These are phyloP conservation scores for Dascyllus trimaculatus DNA, from an alignment of 2,113 vertebrate genomes.

Conservation along the genomic window DNA sequence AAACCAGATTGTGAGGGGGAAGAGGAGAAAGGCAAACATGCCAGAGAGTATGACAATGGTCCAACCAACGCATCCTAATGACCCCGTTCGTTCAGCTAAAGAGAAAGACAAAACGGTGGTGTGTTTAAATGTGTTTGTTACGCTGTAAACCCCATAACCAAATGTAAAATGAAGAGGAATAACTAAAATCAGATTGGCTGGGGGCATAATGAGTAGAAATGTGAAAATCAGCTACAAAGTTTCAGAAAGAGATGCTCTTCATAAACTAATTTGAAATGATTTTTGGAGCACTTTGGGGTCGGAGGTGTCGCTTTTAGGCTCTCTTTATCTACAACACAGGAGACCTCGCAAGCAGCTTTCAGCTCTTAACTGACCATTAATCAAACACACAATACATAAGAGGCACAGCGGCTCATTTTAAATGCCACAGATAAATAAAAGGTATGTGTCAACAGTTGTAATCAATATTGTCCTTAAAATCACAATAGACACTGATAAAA, in stretches of 20 bases:
- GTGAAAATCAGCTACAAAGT: neutral
- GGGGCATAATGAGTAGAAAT: neutral
- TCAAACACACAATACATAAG: neutral
- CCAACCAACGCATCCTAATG: conserved; percentile 87
- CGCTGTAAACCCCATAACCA: fast-evolving
- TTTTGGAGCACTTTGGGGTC: neutral
- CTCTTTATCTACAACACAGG: neutral
- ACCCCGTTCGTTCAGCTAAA: conserved; percentile 79
- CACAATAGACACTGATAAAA: neutral
- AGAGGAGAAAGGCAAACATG: conserved; percentile 83
- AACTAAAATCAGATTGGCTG: neutral
- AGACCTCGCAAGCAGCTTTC: neutral
- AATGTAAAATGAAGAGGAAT: neutral
- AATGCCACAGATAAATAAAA: neutral
- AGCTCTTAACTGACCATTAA: neutral
- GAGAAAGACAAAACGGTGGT: neutral
- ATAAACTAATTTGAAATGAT: too few species aligned
- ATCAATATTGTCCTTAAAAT: neutral
- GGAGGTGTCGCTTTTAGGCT: neutral
- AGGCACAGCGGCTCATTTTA: neutral
- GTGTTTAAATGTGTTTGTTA: neutral
- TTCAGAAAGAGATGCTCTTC: neutral
- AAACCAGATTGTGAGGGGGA: conserved; percentile 90
- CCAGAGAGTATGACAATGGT: conserved; percentile 85
- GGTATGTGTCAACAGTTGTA: neutral